A percentile compares a stretch with the other conserved stretches of the same genome.
phyloP scores from a whole-genome alignment of 2,113 vertebrate genomes.

The Hypocryptadius cinnamomeus region DNA sequence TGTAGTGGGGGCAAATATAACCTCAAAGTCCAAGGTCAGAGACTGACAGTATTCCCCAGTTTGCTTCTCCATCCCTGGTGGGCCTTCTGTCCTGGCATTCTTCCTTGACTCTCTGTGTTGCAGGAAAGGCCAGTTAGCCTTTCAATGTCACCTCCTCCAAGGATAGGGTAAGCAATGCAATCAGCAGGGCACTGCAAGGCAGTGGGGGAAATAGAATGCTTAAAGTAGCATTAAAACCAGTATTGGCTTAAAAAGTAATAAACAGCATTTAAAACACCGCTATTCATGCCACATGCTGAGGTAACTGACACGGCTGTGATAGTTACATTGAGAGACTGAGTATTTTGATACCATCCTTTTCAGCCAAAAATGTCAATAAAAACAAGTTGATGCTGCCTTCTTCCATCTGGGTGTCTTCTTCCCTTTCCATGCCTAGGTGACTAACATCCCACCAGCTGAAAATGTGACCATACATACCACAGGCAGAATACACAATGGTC shows the following conservation, averaged over 20 bases:
- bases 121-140: neutral
- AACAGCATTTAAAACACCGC: neutral
- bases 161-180: neutral
- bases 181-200: neutral
- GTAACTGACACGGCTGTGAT: neutral
- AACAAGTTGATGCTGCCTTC: neutral
- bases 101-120: neutral
- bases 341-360: neutral
- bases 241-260: neutral
- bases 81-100: neutral
- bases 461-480: fast-evolving
- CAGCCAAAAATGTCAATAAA: neutral
- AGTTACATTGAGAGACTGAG: neutral
- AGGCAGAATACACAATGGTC: fast-evolving
- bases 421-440: neutral
- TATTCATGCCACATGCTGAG: neutral
- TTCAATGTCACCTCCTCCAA: neutral
- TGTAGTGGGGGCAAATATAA: neutral
- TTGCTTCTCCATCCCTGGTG: neutral
- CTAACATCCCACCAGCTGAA: neutral
- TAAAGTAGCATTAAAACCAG: neutral
- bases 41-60: neutral
- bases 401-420: neutral
- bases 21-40: neutral
- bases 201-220: fast-evolving